A percentile compares a stretch with the other conserved stretches of the same genome.
Evolutionary conservation across 2,888 invertebrate species (phyloP).

Genomic region (Hyposoter dolosus): DNA sequence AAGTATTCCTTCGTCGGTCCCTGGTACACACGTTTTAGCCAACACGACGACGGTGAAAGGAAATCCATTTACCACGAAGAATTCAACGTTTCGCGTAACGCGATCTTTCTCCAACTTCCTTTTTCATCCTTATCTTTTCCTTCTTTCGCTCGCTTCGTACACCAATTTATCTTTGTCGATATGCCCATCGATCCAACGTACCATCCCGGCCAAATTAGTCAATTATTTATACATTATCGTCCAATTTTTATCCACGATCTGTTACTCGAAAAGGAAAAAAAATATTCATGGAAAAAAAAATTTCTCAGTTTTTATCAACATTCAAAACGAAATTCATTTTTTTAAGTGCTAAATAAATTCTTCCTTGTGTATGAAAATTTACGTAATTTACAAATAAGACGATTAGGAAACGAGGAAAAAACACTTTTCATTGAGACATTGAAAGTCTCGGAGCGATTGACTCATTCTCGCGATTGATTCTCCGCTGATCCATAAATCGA

Average conservation of each 20-base stretch:
- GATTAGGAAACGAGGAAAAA: background rate
- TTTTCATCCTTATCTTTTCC: background rate
- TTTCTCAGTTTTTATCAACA: background rate
- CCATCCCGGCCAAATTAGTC: background rate
- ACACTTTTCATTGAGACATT: slow-evolving; percentile 58
- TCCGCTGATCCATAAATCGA: slow-evolving; percentile 7
- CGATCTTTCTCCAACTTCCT: background rate
- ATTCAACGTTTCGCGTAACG: slow-evolving; percentile 22
- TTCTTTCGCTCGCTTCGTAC: background rate
- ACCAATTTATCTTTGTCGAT: background rate
- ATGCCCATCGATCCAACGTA: background rate
- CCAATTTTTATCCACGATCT: background rate
- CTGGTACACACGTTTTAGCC: slow-evolving; percentile 17
- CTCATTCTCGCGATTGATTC: slow-evolving; percentile 49
- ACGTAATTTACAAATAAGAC: too few relatives aligned
- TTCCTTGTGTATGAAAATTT: background rate
- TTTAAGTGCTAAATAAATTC: background rate
- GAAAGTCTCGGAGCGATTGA: slow-evolving; percentile 43
- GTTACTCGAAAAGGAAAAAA: background rate
- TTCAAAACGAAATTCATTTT: background rate
- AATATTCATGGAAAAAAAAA: background rate
- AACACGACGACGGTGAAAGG: slow-evolving; percentile 29
- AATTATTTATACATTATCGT: background rate
- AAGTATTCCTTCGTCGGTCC: slow-evolving; percentile 43
- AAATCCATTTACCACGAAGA: slow-evolving; percentile 1